Base-by-base conservation (phyloP, 1,140 invertebrate species). In the Aphis gossypii region DNA sequence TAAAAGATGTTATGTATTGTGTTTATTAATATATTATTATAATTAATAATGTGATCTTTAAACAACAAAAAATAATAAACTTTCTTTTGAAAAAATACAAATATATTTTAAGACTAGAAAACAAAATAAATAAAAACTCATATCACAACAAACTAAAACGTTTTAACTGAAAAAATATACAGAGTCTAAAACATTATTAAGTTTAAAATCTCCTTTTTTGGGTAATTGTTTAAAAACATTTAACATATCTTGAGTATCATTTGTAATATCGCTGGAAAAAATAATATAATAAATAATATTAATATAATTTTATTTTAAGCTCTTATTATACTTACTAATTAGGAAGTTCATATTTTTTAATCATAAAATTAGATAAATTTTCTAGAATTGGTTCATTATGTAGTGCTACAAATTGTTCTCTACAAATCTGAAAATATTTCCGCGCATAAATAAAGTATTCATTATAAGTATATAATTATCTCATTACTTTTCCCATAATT, bases 331-430 rank as follows among this genome's bases (percentile, higher is more conserved):
- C 94, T 95, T 94, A 95, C 95, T 51, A 60, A 68, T 94, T 56
- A 44, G 41, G 48, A 93, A 93, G 95, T 76, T 94, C 90, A 94
- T 94, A 95, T 92, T 94, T 94, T 23, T 94, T 96, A 0, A 96
- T 93, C 82, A 99, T 96, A 95, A 97, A 98, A 38, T 97, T 94
- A 0, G 99, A 98, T 46, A 99, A 96, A 95, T 99, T 96, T 95
- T 99, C 97, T 82, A 99, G 96, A 94, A 99, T 98, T 1, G 99
- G 98, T 95, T 99, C 96, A 38, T 97, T 98, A 95, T 99, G 99
- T 20, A 99, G 96, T 0, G 97, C 97, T 23, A 99, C 97, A 96
- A 99, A 99, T 95, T 99, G 98, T 95, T 99, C 97, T 82, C 99
- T 96, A 95, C 99, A 99, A 92, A 99, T 97, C 97, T 98, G 95